phyloP scores from a whole-genome alignment of 2,113 vertebrate genomes.

The Corvus moneduloides region DNA sequence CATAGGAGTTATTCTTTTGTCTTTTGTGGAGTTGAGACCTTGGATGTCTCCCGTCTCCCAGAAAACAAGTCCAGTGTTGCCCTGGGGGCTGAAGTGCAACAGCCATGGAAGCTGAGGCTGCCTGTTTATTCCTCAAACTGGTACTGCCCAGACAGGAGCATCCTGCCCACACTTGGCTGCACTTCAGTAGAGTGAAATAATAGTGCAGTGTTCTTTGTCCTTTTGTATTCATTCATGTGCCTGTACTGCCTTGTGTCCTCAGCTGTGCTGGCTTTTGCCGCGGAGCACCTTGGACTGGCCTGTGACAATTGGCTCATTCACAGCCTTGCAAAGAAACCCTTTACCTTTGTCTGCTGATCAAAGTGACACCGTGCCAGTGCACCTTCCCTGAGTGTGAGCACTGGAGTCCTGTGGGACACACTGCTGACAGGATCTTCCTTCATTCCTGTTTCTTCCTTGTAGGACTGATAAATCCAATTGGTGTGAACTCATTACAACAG shows the following conservation, averaged over 20 bases:
- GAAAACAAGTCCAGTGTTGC: neutral
- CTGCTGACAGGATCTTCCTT: neutral
- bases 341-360: neutral
- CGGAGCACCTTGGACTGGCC: neutral
- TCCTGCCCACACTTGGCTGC: neutral
- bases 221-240: neutral
- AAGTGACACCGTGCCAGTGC: neutral
- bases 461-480: neutral
- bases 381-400: neutral
- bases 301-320: neutral
- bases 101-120: neutral
- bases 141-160: neutral
- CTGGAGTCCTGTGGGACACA: neutral
- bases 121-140: neutral
- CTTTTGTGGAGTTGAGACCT: neutral
- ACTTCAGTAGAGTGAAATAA: neutral
- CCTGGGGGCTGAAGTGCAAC: neutral
- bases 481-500: neutral
- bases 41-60: neutral
- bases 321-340: neutral
- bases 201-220: neutral
- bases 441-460: neutral
- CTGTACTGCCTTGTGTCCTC: neutral
- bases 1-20: neutral
- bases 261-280: neutral